These are phyloP conservation scores for Etia nguti DNA, from an alignment of 2,113 vertebrate genomes.

Conservation along the genomic window DNA sequence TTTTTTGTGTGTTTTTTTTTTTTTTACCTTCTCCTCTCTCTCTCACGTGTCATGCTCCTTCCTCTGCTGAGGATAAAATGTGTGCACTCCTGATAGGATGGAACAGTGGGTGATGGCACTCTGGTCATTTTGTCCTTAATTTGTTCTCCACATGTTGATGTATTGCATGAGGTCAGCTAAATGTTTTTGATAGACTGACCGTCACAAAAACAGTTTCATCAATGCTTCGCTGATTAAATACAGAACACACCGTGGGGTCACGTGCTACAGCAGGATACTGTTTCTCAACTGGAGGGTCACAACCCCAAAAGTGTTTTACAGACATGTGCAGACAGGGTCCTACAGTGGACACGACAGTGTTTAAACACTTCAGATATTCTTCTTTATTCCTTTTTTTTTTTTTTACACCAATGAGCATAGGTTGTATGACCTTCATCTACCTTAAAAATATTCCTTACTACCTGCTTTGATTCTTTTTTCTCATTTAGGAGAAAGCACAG, in stretches of 20 bases:
- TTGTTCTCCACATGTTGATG: conserved; percentile 30
- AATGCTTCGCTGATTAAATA: conserved; percentile 19
- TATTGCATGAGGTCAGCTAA: conserved; percentile 19
- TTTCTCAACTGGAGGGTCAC: conserved; percentile 24
- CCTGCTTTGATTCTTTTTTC: not conserved
- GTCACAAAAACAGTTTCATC: conserved; percentile 9
- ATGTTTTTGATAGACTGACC: conserved; percentile 42
- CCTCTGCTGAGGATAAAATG: conserved; percentile 52
- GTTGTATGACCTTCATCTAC: not conserved
- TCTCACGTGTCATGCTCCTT: conserved; percentile 18
- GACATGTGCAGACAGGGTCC: conserved; percentile 7
- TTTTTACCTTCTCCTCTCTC: not conserved
- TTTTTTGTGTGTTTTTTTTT: not conserved
- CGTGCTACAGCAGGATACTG: not conserved
- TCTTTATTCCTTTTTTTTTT: conserved; percentile 4
- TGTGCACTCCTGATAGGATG: conserved; percentile 28
- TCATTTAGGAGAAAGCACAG: not conserved
- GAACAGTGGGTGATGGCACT: conserved; percentile 27
- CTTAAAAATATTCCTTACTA: not conserved
- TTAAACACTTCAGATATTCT: not conserved
- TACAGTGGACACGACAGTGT: not conserved
- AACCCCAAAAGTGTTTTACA: conserved; percentile 2
- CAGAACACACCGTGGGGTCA: conserved; percentile 19
- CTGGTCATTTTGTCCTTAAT: conserved; percentile 57
- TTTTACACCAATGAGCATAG: not conserved